A percentile compares a stretch with the other conserved stretches of the same genome.
These are phyloP conservation scores for Eurystomus glaucurus DNA, from an alignment of 2,797 vertebrate genomes.

Conservation along the genomic window DNA sequence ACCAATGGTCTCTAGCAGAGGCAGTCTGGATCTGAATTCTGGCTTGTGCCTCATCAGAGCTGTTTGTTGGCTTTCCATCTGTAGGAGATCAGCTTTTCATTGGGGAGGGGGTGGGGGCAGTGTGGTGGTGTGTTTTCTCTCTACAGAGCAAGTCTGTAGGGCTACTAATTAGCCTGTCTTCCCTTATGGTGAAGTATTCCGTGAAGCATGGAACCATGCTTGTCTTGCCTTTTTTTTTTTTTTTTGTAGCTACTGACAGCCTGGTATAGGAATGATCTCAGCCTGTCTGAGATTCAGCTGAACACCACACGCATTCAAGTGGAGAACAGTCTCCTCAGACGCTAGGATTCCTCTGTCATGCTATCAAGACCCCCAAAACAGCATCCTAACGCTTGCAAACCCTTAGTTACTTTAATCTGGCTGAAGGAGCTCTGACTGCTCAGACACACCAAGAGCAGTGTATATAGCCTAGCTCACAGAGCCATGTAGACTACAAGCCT, in stretches of 20 bases:
- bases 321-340: background rate
- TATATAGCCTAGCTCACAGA: background rate
- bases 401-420: background rate
- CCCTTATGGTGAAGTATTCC: background rate
- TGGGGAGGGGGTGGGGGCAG: too few species aligned
- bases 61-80: background rate
- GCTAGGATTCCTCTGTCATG: background rate
- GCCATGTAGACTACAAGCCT: background rate
- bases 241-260: background rate
- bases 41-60: background rate
- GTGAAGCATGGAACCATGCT: background rate
- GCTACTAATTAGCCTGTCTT: background rate
- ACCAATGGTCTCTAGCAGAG: background rate
- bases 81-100: background rate
- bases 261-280: background rate
- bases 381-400: background rate
- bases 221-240: background rate
- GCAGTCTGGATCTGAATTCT: background rate
- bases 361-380: background rate
- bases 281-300: background rate
- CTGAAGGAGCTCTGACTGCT: background rate
- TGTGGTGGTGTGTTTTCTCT: too few species aligned
- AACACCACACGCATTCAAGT: background rate
- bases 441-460: background rate
- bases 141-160: background rate